Base-by-base conservation (phyloP, 1,140 invertebrate genomes). In the Apis laboriosa region DNA sequence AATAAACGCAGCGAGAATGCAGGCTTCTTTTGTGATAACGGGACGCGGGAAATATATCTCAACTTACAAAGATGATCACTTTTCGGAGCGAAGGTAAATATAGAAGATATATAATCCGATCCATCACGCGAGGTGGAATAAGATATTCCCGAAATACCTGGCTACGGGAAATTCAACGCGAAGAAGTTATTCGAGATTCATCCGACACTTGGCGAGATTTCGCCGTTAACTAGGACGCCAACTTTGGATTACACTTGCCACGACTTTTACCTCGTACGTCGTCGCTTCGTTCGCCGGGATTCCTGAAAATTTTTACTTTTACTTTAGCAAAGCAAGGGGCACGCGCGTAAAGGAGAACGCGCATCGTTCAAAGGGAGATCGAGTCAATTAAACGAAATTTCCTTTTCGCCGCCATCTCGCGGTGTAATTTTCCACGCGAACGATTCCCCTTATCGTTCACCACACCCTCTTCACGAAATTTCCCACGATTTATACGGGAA, bases 401-500 rank as follows among this genome's bases (percentile, higher is more conserved):
- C 17, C 9, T 61, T 79, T 49, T 73, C 53, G 21, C 24, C 3
- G 1, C 19, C 1, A 2, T 34, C 34, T 34, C 34, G 34, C 34
- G 12, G 60, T 5, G 60, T 49, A 60, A 61, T 71, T 79, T 71
- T 79, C 68, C 49, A 17, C 49, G 15, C 56, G 55, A 17, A 21
- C 56, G n/a, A 19, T 43, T 43, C 7, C 49, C 17, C 19, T 15
- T 24, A 56, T 72, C 67, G 67, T 55, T 49, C 56, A 4, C 34
- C 34, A 0, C 34, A 2, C 3, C 24, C 43, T 9, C 53, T 60
- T 73, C n/a, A 56, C 58, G 21, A 9, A 21, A 19, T 34, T 55
- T 21, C 13, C 49, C 1, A 24, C 43, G 60, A 80, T 73, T 80
- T 74, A 74, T 74, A 28, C 49, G 28, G 28, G 73, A 49, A 74